Base-by-base conservation (phyloP, 2,797 vertebrate genomes). In the Chaetodon trifasciatus region DNA sequence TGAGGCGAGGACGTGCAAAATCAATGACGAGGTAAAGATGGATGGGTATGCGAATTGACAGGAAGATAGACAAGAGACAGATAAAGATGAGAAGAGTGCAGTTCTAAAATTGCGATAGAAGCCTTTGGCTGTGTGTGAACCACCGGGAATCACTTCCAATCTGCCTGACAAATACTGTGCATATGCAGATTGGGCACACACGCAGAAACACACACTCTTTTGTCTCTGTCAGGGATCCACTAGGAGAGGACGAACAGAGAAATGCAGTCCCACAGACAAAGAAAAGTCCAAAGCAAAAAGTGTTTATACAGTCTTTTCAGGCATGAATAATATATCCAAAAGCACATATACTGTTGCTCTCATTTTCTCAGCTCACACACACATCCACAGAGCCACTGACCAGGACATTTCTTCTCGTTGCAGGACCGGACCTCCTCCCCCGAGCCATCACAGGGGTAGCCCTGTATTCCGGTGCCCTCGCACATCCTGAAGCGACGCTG, bases 371-470 rank as follows among this genome's bases (percentile, higher is more conserved):
- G 6, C 39, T 46, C 37, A 75, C 39, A 62, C 49, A 76, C 24
- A 58, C 44, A 81, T 10, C 37, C 58, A 55, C n/a, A 24, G 32
- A 78, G 32, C 39, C 70, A 91, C 93, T 89, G 93, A 99, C 98
- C 98, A 88, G 98, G 98, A 90, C 98, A 99, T 87, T 97, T 99
- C 95, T 98, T 99, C 94, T 99, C 97, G 0, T 97, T 99, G 91
- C 98, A 99, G 58, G 97, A 94, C 85, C 97, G 98, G 86, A 98
- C 97, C 91, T 99, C 98, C 93, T 99, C 98, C 8, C 97, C 98
- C 0, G 95, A 97, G 83, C 98, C 98, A 53, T 99, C 97, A 0
- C 98, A 99, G 17, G 98, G 97, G 86, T 97, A 97, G 68, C 96
- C 97, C 93, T 97, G 96, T 2, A 94, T 21, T 1, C 97, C 97